phyloP scores from a whole-genome alignment of 2,888 invertebrate genomes.

The Xestobium rufovillosum region DNA sequence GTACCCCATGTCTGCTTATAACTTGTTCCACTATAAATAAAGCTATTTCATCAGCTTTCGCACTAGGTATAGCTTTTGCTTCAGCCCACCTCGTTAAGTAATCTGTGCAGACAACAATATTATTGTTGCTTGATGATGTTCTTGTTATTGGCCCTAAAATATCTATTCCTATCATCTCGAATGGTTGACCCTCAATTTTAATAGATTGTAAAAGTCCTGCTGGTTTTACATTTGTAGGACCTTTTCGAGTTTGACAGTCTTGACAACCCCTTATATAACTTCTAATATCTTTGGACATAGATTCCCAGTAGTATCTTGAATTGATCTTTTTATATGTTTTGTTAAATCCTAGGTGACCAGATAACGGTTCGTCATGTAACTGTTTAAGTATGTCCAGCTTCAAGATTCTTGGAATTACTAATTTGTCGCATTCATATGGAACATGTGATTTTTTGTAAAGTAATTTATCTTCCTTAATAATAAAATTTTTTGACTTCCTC shows the following conservation, averaged over 20 bases:
- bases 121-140: conserved; percentile 7
- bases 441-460: too few relatives aligned
- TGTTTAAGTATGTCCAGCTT: conserved; percentile 20
- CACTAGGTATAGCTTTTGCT: conserved; percentile 8
- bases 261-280: too few relatives aligned
- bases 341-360: conserved; percentile 20
- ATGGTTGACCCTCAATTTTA: conserved; percentile 7
- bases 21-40: conserved; percentile 15
- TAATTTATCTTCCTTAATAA: too few relatives aligned
- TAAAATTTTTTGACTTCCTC: too few relatives aligned
- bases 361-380: conserved; percentile 20
- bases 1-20: conserved; percentile 24
- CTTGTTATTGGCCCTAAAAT: conserved; percentile 11
- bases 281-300: too few relatives aligned
- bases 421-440: too few relatives aligned
- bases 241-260: conserved; percentile 1
- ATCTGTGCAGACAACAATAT: conserved; percentile 13
- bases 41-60: conserved; percentile 12
- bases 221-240: conserved; percentile 6
- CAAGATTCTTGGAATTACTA: conserved; percentile 21
- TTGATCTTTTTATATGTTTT: conserved; percentile 16
- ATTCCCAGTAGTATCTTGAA: neutral
- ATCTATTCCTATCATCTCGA: conserved; percentile 10
- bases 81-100: conserved; percentile 13
- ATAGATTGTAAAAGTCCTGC: conserved; percentile 6